A percentile compares a stretch with the other conserved stretches of the same genome.
Evolutionary conservation across 2,888 invertebrate species (phyloP).

Genomic region (Dicycla oo): DNA sequence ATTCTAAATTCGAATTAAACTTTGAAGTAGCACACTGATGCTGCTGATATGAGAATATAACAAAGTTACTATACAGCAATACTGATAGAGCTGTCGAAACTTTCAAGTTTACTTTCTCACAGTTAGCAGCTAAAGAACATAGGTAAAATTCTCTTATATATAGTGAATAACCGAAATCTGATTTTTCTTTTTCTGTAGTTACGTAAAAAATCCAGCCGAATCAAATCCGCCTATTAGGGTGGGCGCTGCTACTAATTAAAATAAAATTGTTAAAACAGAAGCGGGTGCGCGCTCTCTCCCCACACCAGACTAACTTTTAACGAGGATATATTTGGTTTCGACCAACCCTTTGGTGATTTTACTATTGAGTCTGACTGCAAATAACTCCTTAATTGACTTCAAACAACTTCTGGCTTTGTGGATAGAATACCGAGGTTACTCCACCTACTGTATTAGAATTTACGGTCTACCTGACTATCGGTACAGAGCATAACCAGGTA

Average conservation of each 20-base stretch:
- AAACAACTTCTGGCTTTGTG: conserved; percentile 86
- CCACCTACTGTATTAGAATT: conserved; percentile 59
- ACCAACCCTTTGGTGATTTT: conserved; percentile 90
- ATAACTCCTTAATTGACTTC: conserved; percentile 90
- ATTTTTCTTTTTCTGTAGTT: conserved; percentile 55
- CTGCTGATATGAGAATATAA: not conserved
- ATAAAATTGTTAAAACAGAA: conserved; percentile 89
- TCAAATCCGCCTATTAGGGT: conserved; percentile 84
- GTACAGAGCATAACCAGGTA: conserved; percentile 51
- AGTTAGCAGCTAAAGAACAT: conserved; percentile 35
- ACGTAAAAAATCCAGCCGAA: conserved; percentile 76
- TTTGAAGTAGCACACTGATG: not conserved
- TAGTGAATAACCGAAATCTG: conserved; percentile 36
- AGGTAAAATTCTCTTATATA: conserved; percentile 11
- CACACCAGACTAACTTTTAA: conserved; percentile 88
- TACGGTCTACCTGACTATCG: conserved; percentile 62
- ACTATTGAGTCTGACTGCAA: conserved; percentile 89
- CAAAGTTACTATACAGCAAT: not conserved
- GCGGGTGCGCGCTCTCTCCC: conserved; percentile 75
- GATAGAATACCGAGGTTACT: conserved; percentile 77
- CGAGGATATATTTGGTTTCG: conserved; percentile 90
- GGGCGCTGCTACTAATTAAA: conserved; percentile 88
- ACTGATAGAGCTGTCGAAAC: not conserved
- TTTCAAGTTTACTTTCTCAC: conserved; percentile 2
- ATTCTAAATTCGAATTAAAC: not conserved